Base-by-base conservation (phyloP, 2,113 vertebrate genomes). In the Saguinus midas region DNA sequence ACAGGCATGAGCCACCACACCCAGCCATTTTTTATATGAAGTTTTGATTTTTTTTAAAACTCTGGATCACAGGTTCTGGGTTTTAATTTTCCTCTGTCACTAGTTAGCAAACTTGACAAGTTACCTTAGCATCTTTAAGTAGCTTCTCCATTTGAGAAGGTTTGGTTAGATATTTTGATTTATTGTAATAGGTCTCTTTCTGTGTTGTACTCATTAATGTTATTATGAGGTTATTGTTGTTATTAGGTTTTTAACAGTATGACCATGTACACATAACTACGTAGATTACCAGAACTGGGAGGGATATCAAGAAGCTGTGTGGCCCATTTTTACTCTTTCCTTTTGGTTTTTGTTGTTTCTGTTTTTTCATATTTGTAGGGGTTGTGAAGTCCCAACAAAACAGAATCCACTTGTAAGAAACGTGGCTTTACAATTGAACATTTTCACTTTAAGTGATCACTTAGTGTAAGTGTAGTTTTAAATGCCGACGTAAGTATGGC, bases 301-400 rank as follows among this genome's bases (percentile, higher is more conserved):
- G 45, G 76, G 9, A 58, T 90, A 52, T 58, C 18, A 73, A 79
- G 61, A 50, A 88, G 35, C 29, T 81, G 29, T 76, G 17, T 87
- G 32, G 14, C 61, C 23, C 8, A 4, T 92, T 43, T 79, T 95
- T 88, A 64, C 61, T 29, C 6, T 64, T 64, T 64, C 27, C 29
- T 64, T 64, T 64, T 64, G 61, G 5, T 64, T 64, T 64, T 64
- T 27, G 25, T 61, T 57, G 55, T 57, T 57, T 57, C 29, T 64
- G 16, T n/a, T 68, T 68, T 92, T 37, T 48, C 32, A 10, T 84
- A 79, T 81, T 87, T 85, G 8, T 68, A 50, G 29, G 83, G 20
- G 87, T 91, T 88, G 18, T 94, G 57, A 96, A 64, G 78, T 87
- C 75, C 68, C 89, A 75, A 73, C 68, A 88, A 95, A 73, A 58